Conservation (phyloP, 2,797 vertebrate genomes). For the Scyliorhinus canicula region DNA sequence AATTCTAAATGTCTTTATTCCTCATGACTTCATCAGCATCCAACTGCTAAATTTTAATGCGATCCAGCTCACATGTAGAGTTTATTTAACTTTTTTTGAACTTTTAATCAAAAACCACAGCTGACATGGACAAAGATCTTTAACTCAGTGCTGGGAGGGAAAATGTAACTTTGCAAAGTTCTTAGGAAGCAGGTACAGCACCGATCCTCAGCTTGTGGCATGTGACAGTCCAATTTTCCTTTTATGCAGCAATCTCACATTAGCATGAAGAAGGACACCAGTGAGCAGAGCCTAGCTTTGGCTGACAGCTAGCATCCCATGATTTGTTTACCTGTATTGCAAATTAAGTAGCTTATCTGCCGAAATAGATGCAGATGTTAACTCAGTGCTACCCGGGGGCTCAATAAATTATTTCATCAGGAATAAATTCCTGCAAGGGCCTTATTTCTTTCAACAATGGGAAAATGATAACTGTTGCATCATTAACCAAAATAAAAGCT, state of each 20-base stretch:
- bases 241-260: constrained; percentile 8
- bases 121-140: not conserved
- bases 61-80: not conserved
- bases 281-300: not conserved
- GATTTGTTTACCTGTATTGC: constrained; percentile 6
- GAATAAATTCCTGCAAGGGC: not conserved
- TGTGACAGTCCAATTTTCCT: not conserved
- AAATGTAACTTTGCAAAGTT: not conserved
- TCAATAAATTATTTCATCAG: not conserved
- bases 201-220: not conserved
- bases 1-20: not conserved
- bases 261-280: not conserved
- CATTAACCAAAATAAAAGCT: not conserved
- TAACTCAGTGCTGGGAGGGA: not conserved
- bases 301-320: not conserved
- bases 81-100: not conserved
- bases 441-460: not conserved
- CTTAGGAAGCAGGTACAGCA: not conserved
- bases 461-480: not conserved
- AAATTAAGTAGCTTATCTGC: not conserved
- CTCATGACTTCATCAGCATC: constrained; percentile 6
- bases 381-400: not conserved
- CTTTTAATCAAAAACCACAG: not conserved
- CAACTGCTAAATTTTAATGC: constrained; percentile 13
- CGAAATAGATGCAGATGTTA: not conserved